Evolutionary conservation across 2,797 vertebrate species (phyloP), one percentile per base, ranked within the genome.

Genomic region (Chloroceryle amazona): DNA sequence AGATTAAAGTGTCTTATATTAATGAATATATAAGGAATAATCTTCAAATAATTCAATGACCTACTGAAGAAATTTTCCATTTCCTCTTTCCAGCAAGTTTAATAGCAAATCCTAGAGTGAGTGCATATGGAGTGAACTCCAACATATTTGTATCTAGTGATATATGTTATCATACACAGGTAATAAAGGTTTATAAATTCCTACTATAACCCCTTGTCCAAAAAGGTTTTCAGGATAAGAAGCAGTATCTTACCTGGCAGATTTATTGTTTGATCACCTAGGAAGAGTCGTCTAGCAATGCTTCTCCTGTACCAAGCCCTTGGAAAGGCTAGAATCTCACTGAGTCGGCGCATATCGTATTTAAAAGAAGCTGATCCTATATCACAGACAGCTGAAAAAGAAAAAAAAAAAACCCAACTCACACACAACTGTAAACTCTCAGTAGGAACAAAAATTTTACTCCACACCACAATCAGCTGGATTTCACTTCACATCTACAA

Each of bases 301-400:
- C 99, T 99, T 52, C 99, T 98, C 21, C 99, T 98, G 93, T 99
- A 99, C 99, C 99, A 99, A 72, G 99, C 99, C 95, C 99, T 98
- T 4, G 99, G 99, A 94, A 99, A 99, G 44, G 99, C 99, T 94
- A 99, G 98, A 96, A 99, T 99, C 98, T 99, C 99, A 84, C 99
- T 99, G 94, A 99, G 98, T 37, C 99, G 98, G 33, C 99, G 98
- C 99, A 99, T 99, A 96, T 99, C 99, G 0, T 99, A 99, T 95
- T 99, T 99, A 93, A 99, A 99, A 67, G 99, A 99, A 79, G 99
- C 99, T 6, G 99, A 99, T 70, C 99, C 99, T 52, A 99, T 99
- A 97, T 99, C 99, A 95, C 99, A 99, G 85, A 99, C 99, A 75
- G 99, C 99, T 99, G 94, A 82, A 52, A 90, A 85, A 83, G 78